Evolutionary conservation across 2,797 vertebrate species (phyloP).

Genomic region (Cossypha niveicapilla): DNA sequence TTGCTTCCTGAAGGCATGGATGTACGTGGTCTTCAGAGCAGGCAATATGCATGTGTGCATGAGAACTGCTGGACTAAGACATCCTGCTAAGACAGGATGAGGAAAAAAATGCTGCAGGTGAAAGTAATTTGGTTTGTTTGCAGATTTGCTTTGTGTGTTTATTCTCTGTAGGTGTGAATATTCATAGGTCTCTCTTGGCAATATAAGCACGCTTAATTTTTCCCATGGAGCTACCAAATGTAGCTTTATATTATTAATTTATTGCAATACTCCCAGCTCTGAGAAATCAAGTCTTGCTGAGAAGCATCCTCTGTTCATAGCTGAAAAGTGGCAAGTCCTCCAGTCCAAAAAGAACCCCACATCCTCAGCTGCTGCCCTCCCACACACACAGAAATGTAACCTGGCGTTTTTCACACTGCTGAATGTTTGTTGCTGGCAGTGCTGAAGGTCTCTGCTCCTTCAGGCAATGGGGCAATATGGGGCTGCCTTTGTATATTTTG

Average conservation of each 20-base stretch:
- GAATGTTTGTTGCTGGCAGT: not conserved
- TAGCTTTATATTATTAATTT: not conserved
- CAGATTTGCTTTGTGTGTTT: not conserved
- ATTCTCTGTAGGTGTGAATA: not conserved
- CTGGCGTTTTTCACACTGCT: not conserved
- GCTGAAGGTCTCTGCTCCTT: not conserved
- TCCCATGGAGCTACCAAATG: not conserved
- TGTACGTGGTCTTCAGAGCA: not conserved
- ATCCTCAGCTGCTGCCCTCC: not conserved
- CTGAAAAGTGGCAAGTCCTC: not conserved
- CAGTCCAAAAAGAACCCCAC: not conserved
- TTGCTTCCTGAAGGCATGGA: not conserved
- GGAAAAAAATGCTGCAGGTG: not conserved
- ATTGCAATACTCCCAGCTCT: not conserved
- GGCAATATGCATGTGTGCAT: not conserved
- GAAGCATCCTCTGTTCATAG: not conserved
- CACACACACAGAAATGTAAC: rapidly evolving
- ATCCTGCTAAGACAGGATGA: not conserved
- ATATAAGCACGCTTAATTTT: not conserved
- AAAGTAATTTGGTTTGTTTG: not conserved
- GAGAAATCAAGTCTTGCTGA: not conserved
- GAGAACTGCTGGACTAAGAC: not conserved
- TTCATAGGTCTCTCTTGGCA: not conserved
- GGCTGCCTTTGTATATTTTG: not conserved
- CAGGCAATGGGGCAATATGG: not conserved